Percentiles rank a stretch among this genome's conserved stretches.
Conservation (phyloP, 1,140 invertebrate genomes). For the Brachionus plicatilis region DNA sequence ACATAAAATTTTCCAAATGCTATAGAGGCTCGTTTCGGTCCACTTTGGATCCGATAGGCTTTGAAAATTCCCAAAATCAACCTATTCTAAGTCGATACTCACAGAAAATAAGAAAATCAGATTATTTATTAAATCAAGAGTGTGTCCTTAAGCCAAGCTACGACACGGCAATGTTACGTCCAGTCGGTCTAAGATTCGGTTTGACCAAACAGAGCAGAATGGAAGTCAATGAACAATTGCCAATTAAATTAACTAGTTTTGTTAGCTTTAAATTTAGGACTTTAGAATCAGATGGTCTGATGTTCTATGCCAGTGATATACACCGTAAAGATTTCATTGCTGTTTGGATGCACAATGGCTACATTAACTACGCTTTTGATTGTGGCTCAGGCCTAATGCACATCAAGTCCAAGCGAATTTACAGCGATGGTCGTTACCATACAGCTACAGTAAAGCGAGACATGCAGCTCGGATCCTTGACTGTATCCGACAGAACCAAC, state of each 20-base stretch:
- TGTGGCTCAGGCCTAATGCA: conserved; percentile 63
- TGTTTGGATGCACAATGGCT: conserved; percentile 71
- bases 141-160: neutral
- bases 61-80: neutral
- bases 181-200: neutral
- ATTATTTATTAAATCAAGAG: conserved; percentile 4
- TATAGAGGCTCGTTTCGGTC: neutral
- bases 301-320: conserved; percentile 27
- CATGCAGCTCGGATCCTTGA: neutral
- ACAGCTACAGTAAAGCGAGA: neutral
- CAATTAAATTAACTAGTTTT: neutral
- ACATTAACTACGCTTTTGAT: conserved; percentile 67
- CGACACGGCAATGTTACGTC: neutral
- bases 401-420: conserved; percentile 15
- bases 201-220: neutral
- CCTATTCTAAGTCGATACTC: neutral
- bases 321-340: conserved; percentile 67
- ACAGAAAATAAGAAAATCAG: neutral
- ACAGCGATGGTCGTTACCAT: conserved; percentile 30
- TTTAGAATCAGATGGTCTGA: neutral
- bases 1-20: conserved; percentile 27
- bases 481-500: conserved; percentile 14
- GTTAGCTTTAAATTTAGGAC: conserved; percentile 39
- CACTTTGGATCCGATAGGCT: neutral
- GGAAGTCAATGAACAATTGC: neutral